Evolutionary conservation across 1,140 invertebrate genomes (phyloP).

Genomic region (Sminthurinus signatus): DNA sequence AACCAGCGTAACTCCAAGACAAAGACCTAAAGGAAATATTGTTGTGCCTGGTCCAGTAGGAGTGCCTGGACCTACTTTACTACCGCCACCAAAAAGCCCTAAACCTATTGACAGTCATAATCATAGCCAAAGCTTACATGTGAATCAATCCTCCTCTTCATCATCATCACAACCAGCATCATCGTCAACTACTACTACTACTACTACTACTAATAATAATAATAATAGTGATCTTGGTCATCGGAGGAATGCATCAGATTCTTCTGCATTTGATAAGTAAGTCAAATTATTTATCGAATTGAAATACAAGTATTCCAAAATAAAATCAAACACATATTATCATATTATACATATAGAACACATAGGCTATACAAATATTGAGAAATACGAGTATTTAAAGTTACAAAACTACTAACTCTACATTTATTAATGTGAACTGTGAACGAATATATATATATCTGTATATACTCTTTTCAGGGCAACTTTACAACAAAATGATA

Average conservation of each 20-base stretch:
- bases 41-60: conserved; percentile 36
- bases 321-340: too few relatives aligned
- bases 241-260: conserved; percentile 76
- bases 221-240: conserved; percentile 49
- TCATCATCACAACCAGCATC: background rate
- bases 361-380: too few relatives aligned
- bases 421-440: too few relatives aligned
- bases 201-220: too few relatives aligned
- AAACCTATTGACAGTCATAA: conserved; percentile 21
- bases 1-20: conserved; percentile 76
- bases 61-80: conserved; percentile 37
- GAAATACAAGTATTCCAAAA: too few relatives aligned
- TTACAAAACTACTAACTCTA: too few relatives aligned
- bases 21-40: conserved; percentile 63
- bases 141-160: background rate
- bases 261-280: conserved; percentile 77
- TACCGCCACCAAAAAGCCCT: conserved; percentile 32
- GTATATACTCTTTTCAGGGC: too few relatives aligned
- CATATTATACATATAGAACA: too few relatives aligned
- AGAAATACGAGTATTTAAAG: too few relatives aligned
- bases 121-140: conserved; percentile 14
- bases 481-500: conserved; percentile 18
- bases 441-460: too few relatives aligned
- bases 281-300: too few relatives aligned
- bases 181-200: conserved; percentile 4